Percentiles rank a stretch among this genome's conserved stretches.
These are phyloP conservation scores for Epistrophe grossulariae DNA, from an alignment of 2,888 invertebrate genomes.

Conservation along the genomic window DNA sequence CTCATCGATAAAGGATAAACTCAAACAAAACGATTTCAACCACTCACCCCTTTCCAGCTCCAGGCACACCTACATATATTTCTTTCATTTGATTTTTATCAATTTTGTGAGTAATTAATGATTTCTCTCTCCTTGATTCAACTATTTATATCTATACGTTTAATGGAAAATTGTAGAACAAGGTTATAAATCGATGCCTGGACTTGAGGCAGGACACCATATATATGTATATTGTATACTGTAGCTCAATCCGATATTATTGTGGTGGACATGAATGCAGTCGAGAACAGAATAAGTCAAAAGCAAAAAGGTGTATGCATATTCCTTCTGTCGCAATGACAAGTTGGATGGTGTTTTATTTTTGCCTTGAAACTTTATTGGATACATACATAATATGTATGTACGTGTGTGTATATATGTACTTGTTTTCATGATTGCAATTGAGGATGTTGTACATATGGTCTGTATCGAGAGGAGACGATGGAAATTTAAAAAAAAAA, in stretches of 20 bases:
- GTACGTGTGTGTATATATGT: background rate
- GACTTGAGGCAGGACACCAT: conserved; percentile 16
- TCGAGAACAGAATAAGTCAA: conserved; percentile 40
- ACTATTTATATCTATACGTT: background rate
- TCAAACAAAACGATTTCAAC: conserved; percentile 23
- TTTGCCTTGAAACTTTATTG: background rate
- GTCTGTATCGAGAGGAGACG: background rate
- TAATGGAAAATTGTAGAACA: conserved; percentile 44
- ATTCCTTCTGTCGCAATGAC: conserved; percentile 36
- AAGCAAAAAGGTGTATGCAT: conserved; percentile 28
- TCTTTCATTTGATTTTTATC: conserved; percentile 66
- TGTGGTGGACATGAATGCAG: conserved; percentile 46
- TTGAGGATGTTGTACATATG: conserved; percentile 27
- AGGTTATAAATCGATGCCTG: conserved; percentile 56
- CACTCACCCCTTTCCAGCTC: conserved; percentile 12
- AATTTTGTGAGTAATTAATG: conserved; percentile 67
- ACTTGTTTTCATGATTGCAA: background rate
- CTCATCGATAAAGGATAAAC: conserved; percentile 8
- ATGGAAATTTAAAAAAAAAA: background rate
- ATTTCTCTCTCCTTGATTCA: conserved; percentile 28
- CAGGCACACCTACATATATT: conserved; percentile 30
- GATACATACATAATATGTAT: too few relatives aligned
- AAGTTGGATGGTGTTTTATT: conserved; percentile 35
- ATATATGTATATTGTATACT: too few relatives aligned
- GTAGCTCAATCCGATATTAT: conserved; percentile 24